Percentiles rank a stretch among this genome's conserved stretches.
These are phyloP conservation scores for Tanypteryx hageni DNA, from an alignment of 2,888 invertebrate species.

Conservation along the genomic window DNA sequence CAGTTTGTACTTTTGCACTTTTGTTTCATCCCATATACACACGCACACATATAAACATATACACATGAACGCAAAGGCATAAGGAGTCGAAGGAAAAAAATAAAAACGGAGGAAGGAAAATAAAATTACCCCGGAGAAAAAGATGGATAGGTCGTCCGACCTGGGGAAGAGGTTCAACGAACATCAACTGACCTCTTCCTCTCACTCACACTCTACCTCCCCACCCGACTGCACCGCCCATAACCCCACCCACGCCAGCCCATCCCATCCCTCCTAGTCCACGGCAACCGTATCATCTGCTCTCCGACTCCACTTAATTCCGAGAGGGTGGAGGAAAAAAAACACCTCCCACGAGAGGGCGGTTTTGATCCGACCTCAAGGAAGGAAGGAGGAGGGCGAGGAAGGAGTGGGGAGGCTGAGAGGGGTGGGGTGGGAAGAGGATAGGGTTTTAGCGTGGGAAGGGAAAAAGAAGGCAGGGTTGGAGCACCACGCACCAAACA, in stretches of 20 bases:
- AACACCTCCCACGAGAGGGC: constrained; percentile 24
- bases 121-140: not conserved
- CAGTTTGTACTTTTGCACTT: too few relatives aligned
- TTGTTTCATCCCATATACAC: too few relatives aligned
- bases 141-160: not conserved
- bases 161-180: constrained; percentile 22
- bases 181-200: constrained; percentile 47
- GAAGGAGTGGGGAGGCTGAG: not conserved
- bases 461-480: constrained; percentile 29
- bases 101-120: not conserved
- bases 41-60: too few relatives aligned
- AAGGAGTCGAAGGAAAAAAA: not conserved
- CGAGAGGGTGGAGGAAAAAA: constrained; percentile 20
- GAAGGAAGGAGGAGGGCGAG: not conserved
- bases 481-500: constrained; percentile 52
- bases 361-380: constrained; percentile 55
- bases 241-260: constrained; percentile 41
- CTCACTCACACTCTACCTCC: not conserved
- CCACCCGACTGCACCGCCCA: not conserved
- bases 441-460: constrained; percentile 4
- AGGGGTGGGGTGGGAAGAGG: not conserved
- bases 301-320: constrained; percentile 43
- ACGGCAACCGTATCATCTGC: constrained; percentile 33
- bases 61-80: not conserved
- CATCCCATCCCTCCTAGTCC: not conserved